These are phyloP conservation scores for Phalacrocorax brasilianus DNA, from an alignment of 2,113 vertebrate species.

Conservation along the genomic window DNA sequence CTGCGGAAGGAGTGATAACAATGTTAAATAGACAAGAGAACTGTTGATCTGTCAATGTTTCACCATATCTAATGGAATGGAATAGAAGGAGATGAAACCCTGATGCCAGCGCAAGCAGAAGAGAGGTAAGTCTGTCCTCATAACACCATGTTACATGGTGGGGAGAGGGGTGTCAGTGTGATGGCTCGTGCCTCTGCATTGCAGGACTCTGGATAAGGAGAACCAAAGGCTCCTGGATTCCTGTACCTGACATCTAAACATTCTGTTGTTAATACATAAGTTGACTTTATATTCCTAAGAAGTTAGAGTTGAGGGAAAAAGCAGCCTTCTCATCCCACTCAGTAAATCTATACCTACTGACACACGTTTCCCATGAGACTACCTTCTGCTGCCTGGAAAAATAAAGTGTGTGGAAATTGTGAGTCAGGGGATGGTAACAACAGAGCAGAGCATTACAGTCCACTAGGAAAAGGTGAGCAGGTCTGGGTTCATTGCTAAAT, in stretches of 20 bases:
- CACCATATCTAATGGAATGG: background rate
- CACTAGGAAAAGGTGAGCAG: background rate
- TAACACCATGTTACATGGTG: fast-evolving
- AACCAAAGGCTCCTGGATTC: background rate
- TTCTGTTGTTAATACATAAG: background rate
- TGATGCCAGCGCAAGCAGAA: background rate
- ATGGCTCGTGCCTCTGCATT: background rate
- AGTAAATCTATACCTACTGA: background rate
- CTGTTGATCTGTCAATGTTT: background rate
- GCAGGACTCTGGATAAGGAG: background rate
- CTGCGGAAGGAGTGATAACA: background rate
- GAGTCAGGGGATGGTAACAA: background rate
- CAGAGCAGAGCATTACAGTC: background rate
- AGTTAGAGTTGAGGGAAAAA: background rate
- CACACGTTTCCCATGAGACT: background rate
- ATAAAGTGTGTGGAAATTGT: background rate
- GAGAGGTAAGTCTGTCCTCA: background rate
- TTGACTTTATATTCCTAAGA: background rate
- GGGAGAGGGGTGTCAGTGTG: background rate
- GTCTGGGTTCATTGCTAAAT: background rate
- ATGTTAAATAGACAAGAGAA: background rate
- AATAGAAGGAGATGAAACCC: background rate
- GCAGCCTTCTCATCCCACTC: background rate
- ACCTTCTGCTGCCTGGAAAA: background rate
- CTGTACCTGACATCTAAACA: background rate